Evolutionary conservation across 2,113 vertebrate species (phyloP).

Genomic region (Lichenostomus cassidix): DNA sequence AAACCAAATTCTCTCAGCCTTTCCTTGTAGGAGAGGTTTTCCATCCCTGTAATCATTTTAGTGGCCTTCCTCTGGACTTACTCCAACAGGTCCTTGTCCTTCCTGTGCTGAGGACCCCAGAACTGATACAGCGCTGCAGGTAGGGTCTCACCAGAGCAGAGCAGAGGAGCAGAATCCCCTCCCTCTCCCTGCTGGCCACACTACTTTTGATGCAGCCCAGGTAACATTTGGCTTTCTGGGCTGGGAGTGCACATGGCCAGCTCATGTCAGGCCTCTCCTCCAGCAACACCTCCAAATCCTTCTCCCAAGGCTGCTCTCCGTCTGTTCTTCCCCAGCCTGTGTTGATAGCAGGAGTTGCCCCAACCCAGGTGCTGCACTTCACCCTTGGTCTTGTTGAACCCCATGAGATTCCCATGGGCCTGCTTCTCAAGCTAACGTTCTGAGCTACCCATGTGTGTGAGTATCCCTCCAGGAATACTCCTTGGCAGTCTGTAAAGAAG

Average conservation of each 20-base stretch:
- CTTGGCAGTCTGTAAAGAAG: background rate
- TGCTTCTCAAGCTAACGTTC: background rate
- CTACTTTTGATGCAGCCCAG: background rate
- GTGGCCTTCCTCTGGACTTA: accelerated
- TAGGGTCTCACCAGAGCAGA: background rate
- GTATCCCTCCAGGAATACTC: background rate
- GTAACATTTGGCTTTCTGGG: accelerated
- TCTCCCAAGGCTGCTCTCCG: background rate
- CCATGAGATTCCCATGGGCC: background rate
- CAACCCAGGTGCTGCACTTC: background rate
- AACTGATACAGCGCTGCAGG: accelerated
- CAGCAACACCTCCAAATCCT: too few species aligned
- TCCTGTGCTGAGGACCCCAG: background rate
- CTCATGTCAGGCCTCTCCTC: background rate
- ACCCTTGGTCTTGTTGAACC: background rate
- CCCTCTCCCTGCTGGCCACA: accelerated
- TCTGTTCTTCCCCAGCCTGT: background rate
- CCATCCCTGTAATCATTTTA: background rate
- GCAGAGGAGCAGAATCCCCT: background rate
- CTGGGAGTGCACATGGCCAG: background rate
- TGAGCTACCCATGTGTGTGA: background rate
- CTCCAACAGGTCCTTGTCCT: accelerated
- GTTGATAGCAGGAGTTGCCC: accelerated
- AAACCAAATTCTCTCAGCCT: background rate
- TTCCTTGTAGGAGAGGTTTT: background rate